Conservation (phyloP, 2,797 vertebrate species). For the Rhadinocentrus ornatus region DNA sequence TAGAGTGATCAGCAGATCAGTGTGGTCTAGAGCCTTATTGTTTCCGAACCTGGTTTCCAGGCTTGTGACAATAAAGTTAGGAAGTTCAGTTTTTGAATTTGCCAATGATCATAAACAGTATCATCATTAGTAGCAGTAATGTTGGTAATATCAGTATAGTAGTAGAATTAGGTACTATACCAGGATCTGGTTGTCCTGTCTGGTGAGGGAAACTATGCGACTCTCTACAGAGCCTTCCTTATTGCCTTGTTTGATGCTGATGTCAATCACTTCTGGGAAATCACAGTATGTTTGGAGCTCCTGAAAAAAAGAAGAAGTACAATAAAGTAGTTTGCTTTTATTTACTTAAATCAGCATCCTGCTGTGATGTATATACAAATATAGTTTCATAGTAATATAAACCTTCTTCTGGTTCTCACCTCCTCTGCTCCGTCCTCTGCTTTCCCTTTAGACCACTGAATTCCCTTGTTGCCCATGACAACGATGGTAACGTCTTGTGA, state of each 20-base stretch:
- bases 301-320: constrained; percentile 67
- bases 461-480: constrained; percentile 91
- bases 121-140: background rate
- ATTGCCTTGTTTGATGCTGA: constrained; percentile 94
- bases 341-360: constrained; percentile 5
- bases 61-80: too few relatives aligned
- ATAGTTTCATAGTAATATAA: constrained; percentile 10
- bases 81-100: background rate
- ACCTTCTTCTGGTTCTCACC: constrained; percentile 70
- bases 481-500: constrained; percentile 85
- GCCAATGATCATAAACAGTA: background rate
- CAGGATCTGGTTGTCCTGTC: constrained; percentile 90
- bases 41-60: too few relatives aligned
- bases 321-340: background rate
- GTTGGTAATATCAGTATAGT: background rate
- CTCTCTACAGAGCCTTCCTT: constrained; percentile 91
- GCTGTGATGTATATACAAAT: background rate
- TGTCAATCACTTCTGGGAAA: constrained; percentile 95
- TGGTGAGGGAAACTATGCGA: constrained; percentile 93
- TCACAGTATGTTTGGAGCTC: constrained; percentile 93
- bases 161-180: constrained; percentile 67
- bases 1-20: background rate
- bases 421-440: constrained; percentile 82
- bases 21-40: background rate
- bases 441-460: constrained; percentile 88